These are phyloP conservation scores for Porites australiensis DNA, from an alignment of 64 coral and sea anemone species.

Conservation along the genomic window DNA sequence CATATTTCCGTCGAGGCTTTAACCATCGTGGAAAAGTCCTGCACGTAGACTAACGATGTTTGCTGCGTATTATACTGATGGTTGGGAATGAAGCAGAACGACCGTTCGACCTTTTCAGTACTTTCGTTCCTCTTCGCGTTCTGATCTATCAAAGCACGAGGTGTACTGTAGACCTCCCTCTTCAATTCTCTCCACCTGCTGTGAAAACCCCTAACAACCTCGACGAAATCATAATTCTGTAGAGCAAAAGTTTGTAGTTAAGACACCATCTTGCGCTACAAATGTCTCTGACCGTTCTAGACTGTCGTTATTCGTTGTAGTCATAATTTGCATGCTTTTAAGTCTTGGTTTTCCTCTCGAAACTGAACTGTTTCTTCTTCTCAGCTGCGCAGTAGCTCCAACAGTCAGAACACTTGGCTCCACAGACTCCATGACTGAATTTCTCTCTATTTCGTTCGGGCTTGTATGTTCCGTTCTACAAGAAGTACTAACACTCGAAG, in stretches of 20 bases:
- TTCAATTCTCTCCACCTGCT: too few species aligned
- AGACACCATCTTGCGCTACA: constrained; percentile 42
- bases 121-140: too few species aligned
- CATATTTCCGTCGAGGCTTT: too few species aligned
- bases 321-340: background rate
- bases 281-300: constrained; percentile 30
- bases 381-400: background rate
- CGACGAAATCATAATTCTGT: constrained; percentile 23
- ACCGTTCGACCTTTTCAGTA: too few species aligned
- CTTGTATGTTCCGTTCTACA: background rate
- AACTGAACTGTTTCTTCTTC: constrained; percentile 10
- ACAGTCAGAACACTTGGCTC: background rate
- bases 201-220: too few species aligned
- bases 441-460: background rate
- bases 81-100: too few species aligned
- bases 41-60: too few species aligned
- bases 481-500: background rate
- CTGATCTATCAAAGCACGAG: too few species aligned
- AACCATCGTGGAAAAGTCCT: too few species aligned
- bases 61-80: too few species aligned
- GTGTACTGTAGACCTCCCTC: too few species aligned
- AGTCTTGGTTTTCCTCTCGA: background rate
- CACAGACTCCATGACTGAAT: background rate
- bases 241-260: constrained; percentile 40
- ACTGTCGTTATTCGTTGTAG: background rate